These are phyloP conservation scores for Etia nguti DNA, from an alignment of 2,113 vertebrate genomes.

Conservation along the genomic window DNA sequence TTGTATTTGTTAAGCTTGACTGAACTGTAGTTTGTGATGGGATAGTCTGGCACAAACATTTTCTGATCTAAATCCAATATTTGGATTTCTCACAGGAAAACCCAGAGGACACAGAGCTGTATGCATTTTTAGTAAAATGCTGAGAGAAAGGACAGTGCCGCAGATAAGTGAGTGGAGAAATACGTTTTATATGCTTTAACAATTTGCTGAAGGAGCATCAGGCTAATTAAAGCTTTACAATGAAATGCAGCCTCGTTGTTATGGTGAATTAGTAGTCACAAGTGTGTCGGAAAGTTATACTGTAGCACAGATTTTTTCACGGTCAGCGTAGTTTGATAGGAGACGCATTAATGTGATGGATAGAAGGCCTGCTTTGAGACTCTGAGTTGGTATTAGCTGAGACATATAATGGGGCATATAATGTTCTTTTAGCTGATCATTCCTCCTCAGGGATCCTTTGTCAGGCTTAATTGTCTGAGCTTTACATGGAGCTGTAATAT, in stretches of 20 bases:
- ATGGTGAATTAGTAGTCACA: neutral
- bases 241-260: neutral
- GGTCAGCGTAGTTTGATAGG: neutral
- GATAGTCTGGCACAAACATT: neutral
- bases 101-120: neutral
- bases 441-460: constrained; percentile 39
- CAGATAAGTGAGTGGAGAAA: neutral
- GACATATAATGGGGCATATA: constrained; percentile 29
- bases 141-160: neutral
- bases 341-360: neutral
- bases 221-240: neutral
- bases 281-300: neutral
- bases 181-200: neutral
- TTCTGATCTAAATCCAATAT: neutral
- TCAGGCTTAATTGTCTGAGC: constrained; percentile 31
- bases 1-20: neutral
- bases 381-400: constrained; percentile 16
- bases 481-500: constrained; percentile 23
- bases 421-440: constrained; percentile 34
- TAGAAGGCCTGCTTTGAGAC: neutral
- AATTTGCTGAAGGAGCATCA: neutral
- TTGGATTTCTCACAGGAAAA: neutral
- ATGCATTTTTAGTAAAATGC: neutral
- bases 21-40: neutral
- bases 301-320: neutral